Base-by-base conservation (phyloP, 1,140 invertebrate species). In the Pogonus chalceus region DNA sequence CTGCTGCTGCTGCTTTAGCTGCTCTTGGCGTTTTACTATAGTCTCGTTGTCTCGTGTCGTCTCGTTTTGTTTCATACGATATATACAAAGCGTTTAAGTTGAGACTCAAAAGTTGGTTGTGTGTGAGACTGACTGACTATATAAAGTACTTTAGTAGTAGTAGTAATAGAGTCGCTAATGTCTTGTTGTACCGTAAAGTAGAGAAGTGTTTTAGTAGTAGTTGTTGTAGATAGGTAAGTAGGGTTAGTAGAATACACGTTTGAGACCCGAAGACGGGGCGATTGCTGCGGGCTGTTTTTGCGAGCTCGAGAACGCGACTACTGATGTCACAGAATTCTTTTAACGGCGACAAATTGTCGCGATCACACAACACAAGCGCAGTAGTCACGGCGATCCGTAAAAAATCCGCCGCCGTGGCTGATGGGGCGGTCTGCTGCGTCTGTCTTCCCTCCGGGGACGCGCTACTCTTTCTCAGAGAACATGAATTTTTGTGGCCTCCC, bases 341-440 rank as follows among this genome's bases (percentile, higher is more conserved):
- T 70, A 67, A 66, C 67, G 63, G 64, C 66, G 66, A 70, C 68
- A 70, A 70, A 70, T 70, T 70, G 68, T 67, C 65, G 63, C 61
- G 62, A 64, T 63, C 64, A 60, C 64, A 63, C 62, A 59, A 62
- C 60, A 65, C 64, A 49, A 49, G 47, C 22, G 20, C 22, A 63
- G 14, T 21, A 26, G 16, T 21, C 26, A 37, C 47, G 43, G 23
- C 23, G 23, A 43, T 35, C 23, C 49, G 23, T 51, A 56, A 56
- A 23, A 54, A 49, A 31, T 31, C n/a, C 26, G 24, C 14, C 37
- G 3, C 37, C 9, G 18, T 7, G 14, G 20, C 21, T 47, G 18
- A 39, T 22, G 37, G 52, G 55, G 56, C 51, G 35, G 50, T 51
- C n/a, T n/a, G n/a, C n/a, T n/a, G n/a, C n/a, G n/a, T n/a, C n/a